These are phyloP conservation scores for Cardinalis cardinalis DNA, from an alignment of 2,113 vertebrate species.

Conservation along the genomic window DNA sequence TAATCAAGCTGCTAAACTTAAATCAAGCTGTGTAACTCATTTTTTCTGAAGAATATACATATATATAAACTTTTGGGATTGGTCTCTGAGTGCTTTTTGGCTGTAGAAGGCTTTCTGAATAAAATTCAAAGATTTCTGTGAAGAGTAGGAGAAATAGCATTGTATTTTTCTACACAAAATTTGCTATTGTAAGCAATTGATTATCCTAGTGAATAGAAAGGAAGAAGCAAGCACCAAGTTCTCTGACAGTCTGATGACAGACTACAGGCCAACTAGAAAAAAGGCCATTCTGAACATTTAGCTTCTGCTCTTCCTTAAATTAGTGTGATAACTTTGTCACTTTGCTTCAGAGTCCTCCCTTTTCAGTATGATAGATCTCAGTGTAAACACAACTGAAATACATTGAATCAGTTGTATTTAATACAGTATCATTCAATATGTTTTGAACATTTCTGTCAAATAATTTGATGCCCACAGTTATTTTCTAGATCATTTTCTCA, in stretches of 20 bases:
- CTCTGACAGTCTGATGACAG: not conserved
- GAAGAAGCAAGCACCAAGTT: not conserved
- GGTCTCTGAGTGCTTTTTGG: not conserved
- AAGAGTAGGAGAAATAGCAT: not conserved
- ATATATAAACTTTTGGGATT: not conserved
- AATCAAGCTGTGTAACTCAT: not conserved
- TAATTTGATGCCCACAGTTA: not conserved
- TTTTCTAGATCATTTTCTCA: not conserved
- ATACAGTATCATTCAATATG: not conserved
- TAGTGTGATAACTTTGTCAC: not conserved
- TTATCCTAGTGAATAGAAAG: not conserved
- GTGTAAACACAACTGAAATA: not conserved
- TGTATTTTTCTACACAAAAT: not conserved
- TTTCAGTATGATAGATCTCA: not conserved
- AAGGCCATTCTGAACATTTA: not conserved
- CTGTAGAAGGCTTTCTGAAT: not conserved
- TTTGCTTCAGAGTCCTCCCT: not conserved
- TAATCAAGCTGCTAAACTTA: not conserved
- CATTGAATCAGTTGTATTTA: not conserved
- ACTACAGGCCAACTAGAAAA: not conserved
- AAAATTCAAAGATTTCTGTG: not conserved
- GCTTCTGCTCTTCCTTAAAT: not conserved
- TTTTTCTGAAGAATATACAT: not conserved
- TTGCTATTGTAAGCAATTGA: not conserved
- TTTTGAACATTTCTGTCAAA: not conserved